Evolutionary conservation across 2,888 invertebrate species (phyloP).

Genomic region (Notodonta dromedarius): DNA sequence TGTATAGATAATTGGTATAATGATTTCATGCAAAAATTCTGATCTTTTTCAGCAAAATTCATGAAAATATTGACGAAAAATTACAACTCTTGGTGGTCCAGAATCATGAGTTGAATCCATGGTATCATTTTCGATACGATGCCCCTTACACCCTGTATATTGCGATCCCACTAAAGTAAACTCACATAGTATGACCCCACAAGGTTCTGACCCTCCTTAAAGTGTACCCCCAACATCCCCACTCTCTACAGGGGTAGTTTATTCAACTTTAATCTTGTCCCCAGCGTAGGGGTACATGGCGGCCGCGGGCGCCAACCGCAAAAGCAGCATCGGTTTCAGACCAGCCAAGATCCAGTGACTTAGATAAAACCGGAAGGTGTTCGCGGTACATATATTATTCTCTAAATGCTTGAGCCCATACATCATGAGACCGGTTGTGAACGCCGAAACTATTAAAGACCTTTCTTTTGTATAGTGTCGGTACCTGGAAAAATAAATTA

Average conservation of each 20-base stretch:
- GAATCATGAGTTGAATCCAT: too few relatives aligned
- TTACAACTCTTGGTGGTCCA: too few relatives aligned
- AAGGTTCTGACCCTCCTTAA: too few relatives aligned
- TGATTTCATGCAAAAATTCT: too few relatives aligned
- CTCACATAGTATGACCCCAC: not conserved
- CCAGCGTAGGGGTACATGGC: conserved; percentile 59
- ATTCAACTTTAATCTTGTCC: conserved; percentile 26
- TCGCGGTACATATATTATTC: conserved; percentile 44
- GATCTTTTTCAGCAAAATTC: too few relatives aligned
- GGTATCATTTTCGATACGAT: too few relatives aligned
- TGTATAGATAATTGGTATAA: too few relatives aligned
- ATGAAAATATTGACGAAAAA: too few relatives aligned
- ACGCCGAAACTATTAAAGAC: conserved; percentile 55
- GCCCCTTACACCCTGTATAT: too few relatives aligned
- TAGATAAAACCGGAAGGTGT: conserved; percentile 43
- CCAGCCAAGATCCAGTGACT: conserved; percentile 48
- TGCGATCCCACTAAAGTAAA: too few relatives aligned
- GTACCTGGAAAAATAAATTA: conserved; percentile 58
- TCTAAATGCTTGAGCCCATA: conserved; percentile 41
- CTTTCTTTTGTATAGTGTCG: conserved; percentile 67
- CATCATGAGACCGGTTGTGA: conserved; percentile 39
- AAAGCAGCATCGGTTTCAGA: conserved; percentile 50
- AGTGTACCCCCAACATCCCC: too few relatives aligned
- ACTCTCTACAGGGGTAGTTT: too few relatives aligned
- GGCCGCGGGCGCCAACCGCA: conserved; percentile 50